Evolutionary conservation across 2,797 vertebrate species (phyloP).

Genomic region (Coendou prehensilis): DNA sequence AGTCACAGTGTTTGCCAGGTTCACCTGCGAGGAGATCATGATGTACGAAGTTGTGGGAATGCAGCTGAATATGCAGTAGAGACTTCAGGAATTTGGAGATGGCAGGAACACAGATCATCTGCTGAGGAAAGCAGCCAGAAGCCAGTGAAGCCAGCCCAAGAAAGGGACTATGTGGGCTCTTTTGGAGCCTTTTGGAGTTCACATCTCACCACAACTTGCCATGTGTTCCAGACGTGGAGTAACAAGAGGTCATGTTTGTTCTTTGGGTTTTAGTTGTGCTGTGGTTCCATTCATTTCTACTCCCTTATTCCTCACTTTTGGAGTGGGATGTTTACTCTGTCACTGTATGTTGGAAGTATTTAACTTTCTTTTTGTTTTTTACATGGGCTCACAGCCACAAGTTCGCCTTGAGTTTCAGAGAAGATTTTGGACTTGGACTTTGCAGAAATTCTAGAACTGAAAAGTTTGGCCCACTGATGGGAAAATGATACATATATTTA

Average conservation of each 20-base stretch:
- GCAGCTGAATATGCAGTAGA: neutral
- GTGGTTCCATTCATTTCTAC: neutral
- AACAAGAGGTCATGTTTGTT: neutral
- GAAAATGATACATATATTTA: neutral
- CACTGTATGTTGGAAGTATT: neutral
- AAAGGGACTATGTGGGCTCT: neutral
- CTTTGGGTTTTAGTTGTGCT: neutral
- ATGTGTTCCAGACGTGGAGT: neutral
- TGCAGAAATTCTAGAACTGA: neutral
- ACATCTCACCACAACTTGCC: neutral
- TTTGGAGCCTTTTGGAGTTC: neutral
- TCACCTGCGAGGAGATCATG: neutral
- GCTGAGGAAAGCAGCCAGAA: neutral
- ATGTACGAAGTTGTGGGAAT: neutral
- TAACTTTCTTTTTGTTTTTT: neutral
- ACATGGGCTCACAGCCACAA: neutral
- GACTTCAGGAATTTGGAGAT: neutral
- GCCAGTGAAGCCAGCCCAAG: neutral
- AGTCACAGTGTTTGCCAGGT: neutral
- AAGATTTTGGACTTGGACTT: neutral
- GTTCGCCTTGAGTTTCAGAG: neutral
- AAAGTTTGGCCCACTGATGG: neutral
- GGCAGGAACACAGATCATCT: neutral
- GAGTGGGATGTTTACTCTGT: neutral
- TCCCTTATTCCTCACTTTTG: neutral